These are phyloP conservation scores for Drosophila azteca DNA, from an alignment of 1,140 invertebrate genomes.

Conservation along the genomic window DNA sequence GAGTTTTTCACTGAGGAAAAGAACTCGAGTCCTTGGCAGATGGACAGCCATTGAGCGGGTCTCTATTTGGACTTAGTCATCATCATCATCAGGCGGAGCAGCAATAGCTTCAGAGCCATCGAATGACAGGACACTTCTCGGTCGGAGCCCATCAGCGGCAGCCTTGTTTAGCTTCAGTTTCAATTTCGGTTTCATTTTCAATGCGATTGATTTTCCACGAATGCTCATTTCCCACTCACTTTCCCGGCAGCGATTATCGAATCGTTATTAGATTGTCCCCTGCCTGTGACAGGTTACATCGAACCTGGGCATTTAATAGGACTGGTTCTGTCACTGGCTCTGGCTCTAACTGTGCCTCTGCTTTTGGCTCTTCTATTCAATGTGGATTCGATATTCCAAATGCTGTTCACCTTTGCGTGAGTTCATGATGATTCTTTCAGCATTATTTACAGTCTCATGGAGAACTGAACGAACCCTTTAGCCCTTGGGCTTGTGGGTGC, in stretches of 20 bases:
- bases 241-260: slow-evolving; percentile 49
- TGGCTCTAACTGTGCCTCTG: background rate
- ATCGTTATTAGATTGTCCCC: slow-evolving; percentile 64
- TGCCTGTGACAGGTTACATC: slow-evolving; percentile 67
- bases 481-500: too few species aligned
- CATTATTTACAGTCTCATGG: too few species aligned
- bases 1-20: slow-evolving; percentile 22
- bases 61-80: slow-evolving; percentile 47
- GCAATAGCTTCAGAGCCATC: slow-evolving; percentile 17
- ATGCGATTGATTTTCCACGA: slow-evolving; percentile 62
- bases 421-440: too few species aligned
- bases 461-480: too few species aligned
- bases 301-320: slow-evolving; percentile 30
- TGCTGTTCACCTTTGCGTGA: slow-evolving; percentile 23
- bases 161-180: slow-evolving; percentile 33
- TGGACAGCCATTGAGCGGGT: slow-evolving; percentile 34
- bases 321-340: background rate
- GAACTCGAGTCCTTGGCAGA: slow-evolving; percentile 8
- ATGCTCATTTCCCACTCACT: slow-evolving; percentile 30
- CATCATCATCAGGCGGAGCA: slow-evolving; percentile 40
- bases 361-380: slow-evolving; percentile 20
- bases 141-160: slow-evolving; percentile 49
- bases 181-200: slow-evolving; percentile 60
- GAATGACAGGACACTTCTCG: slow-evolving; percentile 33
- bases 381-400: slow-evolving; percentile 18